A percentile compares a stretch with the other conserved stretches of the same genome.
These are phyloP conservation scores for Tragopan temminckii DNA, from an alignment of 2,797 vertebrate species.

Conservation along the genomic window DNA sequence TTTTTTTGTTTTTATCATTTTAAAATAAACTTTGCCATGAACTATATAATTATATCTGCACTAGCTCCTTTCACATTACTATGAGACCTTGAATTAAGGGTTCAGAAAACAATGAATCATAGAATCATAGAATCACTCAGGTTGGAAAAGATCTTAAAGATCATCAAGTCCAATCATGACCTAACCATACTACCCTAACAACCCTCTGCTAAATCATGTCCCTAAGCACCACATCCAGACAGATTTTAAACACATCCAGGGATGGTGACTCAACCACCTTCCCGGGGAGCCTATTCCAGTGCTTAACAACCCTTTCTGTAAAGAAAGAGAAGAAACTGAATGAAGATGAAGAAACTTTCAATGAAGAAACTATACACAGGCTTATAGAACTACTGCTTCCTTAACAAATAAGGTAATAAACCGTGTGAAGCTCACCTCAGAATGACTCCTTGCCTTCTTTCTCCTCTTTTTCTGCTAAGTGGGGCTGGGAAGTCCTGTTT, in stretches of 20 bases:
- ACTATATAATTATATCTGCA: neutral
- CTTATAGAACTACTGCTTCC: neutral
- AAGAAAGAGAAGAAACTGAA: no score
- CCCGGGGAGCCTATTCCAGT: no score
- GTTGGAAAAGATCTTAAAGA: no score
- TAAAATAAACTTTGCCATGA: neutral
- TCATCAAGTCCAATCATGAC: no score
- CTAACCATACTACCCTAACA: no score
- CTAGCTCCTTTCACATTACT: neutral
- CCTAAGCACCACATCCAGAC: no score
- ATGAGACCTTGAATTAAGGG: neutral
- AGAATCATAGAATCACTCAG: no score
- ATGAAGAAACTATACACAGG: neutral
- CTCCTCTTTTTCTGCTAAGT: neutral
- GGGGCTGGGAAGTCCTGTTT: neutral
- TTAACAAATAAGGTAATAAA: neutral
- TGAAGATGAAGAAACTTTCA: neutral
- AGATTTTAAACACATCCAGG: no score
- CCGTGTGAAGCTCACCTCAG: neutral
- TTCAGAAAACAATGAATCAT: neutral
- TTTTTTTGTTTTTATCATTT: neutral
- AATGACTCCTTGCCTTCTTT: neutral
- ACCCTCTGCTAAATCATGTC: no score
- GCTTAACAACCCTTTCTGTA: no score
- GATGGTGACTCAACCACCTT: no score